A percentile compares a stretch with the other conserved stretches of the same genome.
Conservation (phyloP, 2,888 invertebrate genomes). For the Neocrepidodera transversa region DNA sequence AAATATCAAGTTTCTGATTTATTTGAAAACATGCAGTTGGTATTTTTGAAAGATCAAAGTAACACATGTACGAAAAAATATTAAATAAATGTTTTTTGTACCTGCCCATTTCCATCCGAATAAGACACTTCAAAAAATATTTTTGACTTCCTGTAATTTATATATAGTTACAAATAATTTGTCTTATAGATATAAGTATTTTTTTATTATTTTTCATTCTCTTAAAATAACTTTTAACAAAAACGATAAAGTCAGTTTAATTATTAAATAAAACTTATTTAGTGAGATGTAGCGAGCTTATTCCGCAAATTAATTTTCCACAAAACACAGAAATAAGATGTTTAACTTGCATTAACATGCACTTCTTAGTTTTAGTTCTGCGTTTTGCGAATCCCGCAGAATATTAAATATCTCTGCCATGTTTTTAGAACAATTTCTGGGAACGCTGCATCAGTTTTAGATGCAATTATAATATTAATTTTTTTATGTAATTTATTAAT, state of each 20-base stretch:
- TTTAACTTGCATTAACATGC: constrained; percentile 16
- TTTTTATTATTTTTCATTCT: too few species aligned
- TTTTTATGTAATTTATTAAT: too few species aligned
- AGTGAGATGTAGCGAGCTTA: not conserved
- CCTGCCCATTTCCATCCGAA: constrained; percentile 7
- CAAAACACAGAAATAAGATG: constrained; percentile 13
- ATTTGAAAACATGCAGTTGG: constrained; percentile 41
- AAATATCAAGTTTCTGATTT: constrained; percentile 43
- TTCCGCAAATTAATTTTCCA: constrained; percentile 10
- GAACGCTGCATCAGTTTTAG: not conserved
- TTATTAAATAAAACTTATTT: not conserved
- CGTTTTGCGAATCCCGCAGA: not conserved
- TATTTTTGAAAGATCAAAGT: constrained; percentile 40
- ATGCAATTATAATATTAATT: too few species aligned
- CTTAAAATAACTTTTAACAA: too few species aligned
- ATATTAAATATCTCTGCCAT: not conserved
- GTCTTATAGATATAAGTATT: too few species aligned
- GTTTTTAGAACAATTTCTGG: constrained; percentile 4
- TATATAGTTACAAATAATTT: too few species aligned
- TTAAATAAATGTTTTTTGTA: constrained; percentile 15
- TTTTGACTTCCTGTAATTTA: too few species aligned
- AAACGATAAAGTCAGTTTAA: too few species aligned
- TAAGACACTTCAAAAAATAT: too few species aligned
- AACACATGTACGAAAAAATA: constrained; percentile 30
- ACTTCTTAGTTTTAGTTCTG: not conserved